Evolutionary conservation across 2,888 invertebrate genomes (phyloP).

Genomic region (Diaphora mendica): DNA sequence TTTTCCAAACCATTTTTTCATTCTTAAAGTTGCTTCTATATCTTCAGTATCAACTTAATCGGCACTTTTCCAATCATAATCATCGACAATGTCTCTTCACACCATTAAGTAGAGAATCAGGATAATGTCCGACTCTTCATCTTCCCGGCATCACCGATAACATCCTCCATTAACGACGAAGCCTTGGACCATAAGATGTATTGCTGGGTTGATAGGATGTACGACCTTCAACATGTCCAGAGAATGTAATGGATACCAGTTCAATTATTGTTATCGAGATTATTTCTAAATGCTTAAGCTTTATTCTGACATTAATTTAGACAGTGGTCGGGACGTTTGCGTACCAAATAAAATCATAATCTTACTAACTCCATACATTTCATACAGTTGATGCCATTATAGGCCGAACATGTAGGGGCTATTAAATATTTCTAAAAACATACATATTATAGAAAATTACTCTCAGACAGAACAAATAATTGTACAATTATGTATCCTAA

Average conservation of each 20-base stretch:
- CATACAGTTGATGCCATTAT: background rate
- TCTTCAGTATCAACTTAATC: background rate
- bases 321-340: too few relatives aligned
- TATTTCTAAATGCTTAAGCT: background rate
- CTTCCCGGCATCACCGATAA: slow-evolving; percentile 27
- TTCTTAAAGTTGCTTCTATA: background rate
- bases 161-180: slow-evolving; percentile 31
- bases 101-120: slow-evolving; percentile 4
- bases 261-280: background rate
- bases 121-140: slow-evolving; percentile 5
- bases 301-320: background rate
- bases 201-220: slow-evolving; percentile 24
- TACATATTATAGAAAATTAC: too few relatives aligned
- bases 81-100: slow-evolving; percentile 8
- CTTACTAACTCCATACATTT: background rate
- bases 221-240: slow-evolving; percentile 40
- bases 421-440: too few relatives aligned
- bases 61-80: background rate
- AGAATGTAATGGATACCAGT: slow-evolving; percentile 20
- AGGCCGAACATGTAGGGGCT: too few relatives aligned
- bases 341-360: too few relatives aligned
- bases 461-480: too few relatives aligned
- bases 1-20: too few relatives aligned
- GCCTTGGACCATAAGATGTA: slow-evolving; percentile 47
- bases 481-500: too few relatives aligned